These are phyloP conservation scores for Cryptus armator DNA, from an alignment of 2,888 invertebrate genomes.

Conservation along the genomic window DNA sequence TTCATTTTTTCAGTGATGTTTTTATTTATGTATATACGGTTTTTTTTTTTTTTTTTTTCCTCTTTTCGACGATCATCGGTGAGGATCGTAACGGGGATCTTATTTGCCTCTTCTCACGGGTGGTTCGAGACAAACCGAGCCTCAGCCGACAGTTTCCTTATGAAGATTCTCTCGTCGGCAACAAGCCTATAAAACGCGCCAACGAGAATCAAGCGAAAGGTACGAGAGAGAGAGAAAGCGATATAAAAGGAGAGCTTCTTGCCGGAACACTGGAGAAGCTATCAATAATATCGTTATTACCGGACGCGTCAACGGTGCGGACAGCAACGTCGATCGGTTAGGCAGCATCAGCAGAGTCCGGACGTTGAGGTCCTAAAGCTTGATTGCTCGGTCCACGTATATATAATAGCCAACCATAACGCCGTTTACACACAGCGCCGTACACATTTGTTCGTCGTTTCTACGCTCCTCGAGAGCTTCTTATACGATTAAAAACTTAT, in stretches of 20 bases:
- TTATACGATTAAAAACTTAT: constrained; percentile 52
- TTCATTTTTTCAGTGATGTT: background rate
- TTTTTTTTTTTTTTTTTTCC: constrained; percentile 14
- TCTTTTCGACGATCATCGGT: constrained; percentile 23
- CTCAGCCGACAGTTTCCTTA: constrained; percentile 63
- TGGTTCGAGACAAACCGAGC: constrained; percentile 49
- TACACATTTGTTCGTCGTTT: background rate
- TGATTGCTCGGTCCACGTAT: constrained; percentile 56
- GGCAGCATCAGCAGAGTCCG: constrained; percentile 41
- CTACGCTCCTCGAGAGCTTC: constrained; percentile 17
- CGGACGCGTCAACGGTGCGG: constrained; percentile 68
- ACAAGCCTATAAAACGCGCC: constrained; percentile 60
- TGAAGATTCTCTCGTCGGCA: constrained; percentile 51
- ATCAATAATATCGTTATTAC: constrained; percentile 73
- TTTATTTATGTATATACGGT: background rate
- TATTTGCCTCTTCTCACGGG: constrained; percentile 57
- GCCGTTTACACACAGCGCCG: background rate
- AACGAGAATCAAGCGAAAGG: constrained; percentile 43
- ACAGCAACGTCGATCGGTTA: constrained; percentile 64
- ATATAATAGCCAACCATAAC: constrained; percentile 10
- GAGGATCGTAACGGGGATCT: constrained; percentile 42
- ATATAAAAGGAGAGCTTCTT: constrained; percentile 41
- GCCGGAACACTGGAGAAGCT: constrained; percentile 68
- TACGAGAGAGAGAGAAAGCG: constrained; percentile 35
- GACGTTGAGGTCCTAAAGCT: constrained; percentile 62